Evolutionary conservation across 2,113 vertebrate species (phyloP), one percentile per base, ranked within the genome.

Genomic region (Syngnathus typhle): DNA sequence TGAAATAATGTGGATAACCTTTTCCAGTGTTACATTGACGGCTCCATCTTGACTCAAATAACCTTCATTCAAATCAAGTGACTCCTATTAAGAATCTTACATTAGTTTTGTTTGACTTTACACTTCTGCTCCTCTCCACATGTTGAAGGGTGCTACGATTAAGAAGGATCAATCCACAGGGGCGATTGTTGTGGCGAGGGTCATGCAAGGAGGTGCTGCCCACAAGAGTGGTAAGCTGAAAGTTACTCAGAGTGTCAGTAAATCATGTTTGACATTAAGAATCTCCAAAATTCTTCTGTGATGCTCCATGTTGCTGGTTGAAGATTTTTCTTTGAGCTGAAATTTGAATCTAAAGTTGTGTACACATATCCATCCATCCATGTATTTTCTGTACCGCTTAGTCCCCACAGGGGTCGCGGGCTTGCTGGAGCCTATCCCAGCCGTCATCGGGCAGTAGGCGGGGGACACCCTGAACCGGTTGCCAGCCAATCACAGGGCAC

Each of bases 181-280:
- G 37, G 93, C 92, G 0, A 92, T 96, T 49, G 68, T 94, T 32
- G 94, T 97, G 75, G 95, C 94, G 18, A 89, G 94, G 72, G 93
- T 98, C 86, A 94, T 97, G 94, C 91, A 90, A 81, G 95, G 95
- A 82, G 94, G 95, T 27, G 91, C 95, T 19, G 95, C 95, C 19
- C 94, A 98, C 13, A 90, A 92, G 88, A 97, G 94, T 47, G 95
- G 96, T 96, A 49, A 85, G 82, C 55, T 16, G 16, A 6, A 36
- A 16, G 12, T 58, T 36, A 16, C 27, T 18, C 2, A 36, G 36
- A 4, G 55, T 36, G n/a, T 23, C 11, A 55, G 12, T 36, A 7
- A 18, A 6, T 7, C 27, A 18, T 36, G 1, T 36, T 58, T 11
- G 1, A 12, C 21, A 56, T 11, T 32, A 2, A 6, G 21, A 55